Base-by-base conservation (phyloP, 2,797 vertebrate genomes). In the Cynodonichthys magdalenae region DNA sequence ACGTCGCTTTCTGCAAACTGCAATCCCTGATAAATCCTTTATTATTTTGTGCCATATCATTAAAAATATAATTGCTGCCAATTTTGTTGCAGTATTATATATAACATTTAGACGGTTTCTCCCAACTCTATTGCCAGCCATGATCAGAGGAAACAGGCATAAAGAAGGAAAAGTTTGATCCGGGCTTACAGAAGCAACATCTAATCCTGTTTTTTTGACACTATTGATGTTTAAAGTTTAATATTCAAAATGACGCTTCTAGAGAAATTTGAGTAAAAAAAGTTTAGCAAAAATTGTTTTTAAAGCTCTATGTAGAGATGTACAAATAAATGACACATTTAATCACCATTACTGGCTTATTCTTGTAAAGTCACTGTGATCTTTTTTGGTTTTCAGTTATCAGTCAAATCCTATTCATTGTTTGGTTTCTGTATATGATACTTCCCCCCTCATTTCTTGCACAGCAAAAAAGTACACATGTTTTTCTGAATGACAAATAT, bases 401-500 rank as follows among this genome's bases (percentile, higher is more conserved):
- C 19, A 54, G 5, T 39, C 18, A 39, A 39, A 42, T 1, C 19
- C 15, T 24, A 11, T 41, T 5, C 4, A 24, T 55, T 39, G 36
- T 12, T 39, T 39, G 36, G 36, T 39, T 39, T 12, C 36, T 4
- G 1, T 5, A 62, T 10, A 7, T 31, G 15, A 2, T 24, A 24
- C 24, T 2, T 3, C 24, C 24, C 24, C 2, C 24, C 24, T 24
- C 24, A 24, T 24, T 24, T 24, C 24, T 3, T 3, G 24, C 24
- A 1, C 45, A 44, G 29, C 31, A 45, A 36, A 36, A 8, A 3
- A 41, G 1, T 42, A 19, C 14, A 34, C 24, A 44, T n/a, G 19
- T 62, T 66, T 75, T 11, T 57, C 20, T 46, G 47, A 68, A 60
- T 57, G 52, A 52, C 42, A 60, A 69, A 80, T 67, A 55, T 50